Percentiles rank a stretch among this genome's conserved stretches.
phyloP scores from a whole-genome alignment of 2,888 invertebrate genomes.

The Neuroscelio doddi region DNA sequence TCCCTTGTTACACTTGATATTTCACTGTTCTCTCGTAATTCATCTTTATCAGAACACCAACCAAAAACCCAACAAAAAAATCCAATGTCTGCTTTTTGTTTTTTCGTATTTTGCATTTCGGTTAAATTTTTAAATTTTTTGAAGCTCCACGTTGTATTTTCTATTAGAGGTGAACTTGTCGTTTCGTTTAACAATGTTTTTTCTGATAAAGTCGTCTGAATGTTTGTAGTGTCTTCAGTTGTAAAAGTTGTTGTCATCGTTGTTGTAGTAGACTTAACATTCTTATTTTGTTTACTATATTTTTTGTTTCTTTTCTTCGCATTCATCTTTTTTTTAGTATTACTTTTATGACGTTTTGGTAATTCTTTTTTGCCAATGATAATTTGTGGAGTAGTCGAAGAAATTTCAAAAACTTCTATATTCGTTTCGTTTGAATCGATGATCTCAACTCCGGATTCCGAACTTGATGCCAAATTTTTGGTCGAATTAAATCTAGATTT shows the following conservation, averaged over 20 bases:
- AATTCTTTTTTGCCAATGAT: too few species aligned
- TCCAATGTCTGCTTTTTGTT: too few species aligned
- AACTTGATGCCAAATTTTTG: neutral
- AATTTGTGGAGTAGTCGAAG: too few species aligned
- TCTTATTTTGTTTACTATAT: constrained; percentile 5
- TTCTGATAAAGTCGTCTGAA: neutral
- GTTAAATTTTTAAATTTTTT: too few species aligned
- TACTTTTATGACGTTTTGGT: neutral
- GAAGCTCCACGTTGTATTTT: too few species aligned
- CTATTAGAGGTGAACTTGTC: too few species aligned
- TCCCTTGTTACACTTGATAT: constrained; percentile 16
- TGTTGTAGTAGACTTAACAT: constrained; percentile 18
- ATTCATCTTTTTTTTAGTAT: constrained; percentile 18
- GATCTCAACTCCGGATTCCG: constrained; percentile 7
- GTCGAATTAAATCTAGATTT: neutral
- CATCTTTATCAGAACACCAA: neutral
- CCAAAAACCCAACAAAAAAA: too few species aligned
- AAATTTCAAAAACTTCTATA: neutral
- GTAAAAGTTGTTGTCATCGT: neutral
- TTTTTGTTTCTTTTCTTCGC: constrained; percentile 15
- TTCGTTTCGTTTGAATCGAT: constrained; percentile 8
- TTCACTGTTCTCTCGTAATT: constrained; percentile 14
- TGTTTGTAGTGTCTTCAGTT: too few species aligned
- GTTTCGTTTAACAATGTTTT: too few species aligned
- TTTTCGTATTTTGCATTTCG: too few species aligned